Evolutionary conservation across 1,140 invertebrate genomes (phyloP).

Genomic region (Oryctes rhinoceros): DNA sequence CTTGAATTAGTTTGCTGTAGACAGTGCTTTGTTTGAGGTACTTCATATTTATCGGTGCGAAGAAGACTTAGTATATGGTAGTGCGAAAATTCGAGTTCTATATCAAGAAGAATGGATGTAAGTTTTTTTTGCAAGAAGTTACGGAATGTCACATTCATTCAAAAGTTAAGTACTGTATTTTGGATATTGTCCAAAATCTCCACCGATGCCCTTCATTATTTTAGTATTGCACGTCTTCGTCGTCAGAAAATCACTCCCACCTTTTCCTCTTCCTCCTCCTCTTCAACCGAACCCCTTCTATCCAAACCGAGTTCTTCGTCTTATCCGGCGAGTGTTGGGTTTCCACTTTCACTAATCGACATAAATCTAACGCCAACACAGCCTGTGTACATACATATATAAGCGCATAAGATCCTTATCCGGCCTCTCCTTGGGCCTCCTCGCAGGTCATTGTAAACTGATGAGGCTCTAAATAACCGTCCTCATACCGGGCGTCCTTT

Average conservation of each 20-base stretch:
- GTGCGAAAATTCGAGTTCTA: no score
- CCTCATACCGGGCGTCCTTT: constrained; percentile 42
- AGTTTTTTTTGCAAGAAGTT: no score
- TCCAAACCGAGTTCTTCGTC: constrained; percentile 32
- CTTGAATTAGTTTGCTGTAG: no score
- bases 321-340: constrained; percentile 33
- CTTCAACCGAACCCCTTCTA: constrained; percentile 1
- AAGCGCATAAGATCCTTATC: constrained; percentile 28
- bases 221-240: not conserved
- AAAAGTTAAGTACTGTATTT: no score
- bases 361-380: constrained; percentile 34
- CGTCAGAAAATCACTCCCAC: not conserved
- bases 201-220: not conserved
- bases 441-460: constrained; percentile 55
- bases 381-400: constrained; percentile 37
- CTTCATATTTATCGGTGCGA: no score
- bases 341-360: constrained; percentile 37
- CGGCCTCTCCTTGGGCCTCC: constrained; percentile 35
- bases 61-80: no score
- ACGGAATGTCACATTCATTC: no score
- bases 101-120: no score
- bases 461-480: constrained; percentile 54
- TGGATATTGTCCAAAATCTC: not conserved
- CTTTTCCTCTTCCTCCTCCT: not conserved
- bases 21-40: no score